A percentile compares a stretch with the other conserved stretches of the same genome.
Evolutionary conservation across 2,113 vertebrate genomes (phyloP).

Genomic region (Polyodon spathula): DNA sequence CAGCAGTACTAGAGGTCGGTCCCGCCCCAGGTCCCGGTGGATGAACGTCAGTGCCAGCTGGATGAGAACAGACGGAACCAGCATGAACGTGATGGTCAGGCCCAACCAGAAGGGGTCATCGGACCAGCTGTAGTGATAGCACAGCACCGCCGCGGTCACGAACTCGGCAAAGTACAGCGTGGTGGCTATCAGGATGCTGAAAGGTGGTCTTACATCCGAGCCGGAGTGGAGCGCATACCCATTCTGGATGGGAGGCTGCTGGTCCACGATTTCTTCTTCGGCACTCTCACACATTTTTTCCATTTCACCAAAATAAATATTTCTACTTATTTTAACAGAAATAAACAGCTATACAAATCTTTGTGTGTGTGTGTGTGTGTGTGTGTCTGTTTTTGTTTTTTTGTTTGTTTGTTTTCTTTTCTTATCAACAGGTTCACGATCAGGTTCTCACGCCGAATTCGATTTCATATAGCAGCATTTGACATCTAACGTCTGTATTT

Average conservation of each 20-base stretch:
- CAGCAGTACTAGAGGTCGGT: constrained; percentile 78
- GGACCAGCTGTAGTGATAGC: constrained; percentile 57
- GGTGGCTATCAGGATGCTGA: constrained; percentile 75
- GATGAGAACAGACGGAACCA: constrained; percentile 82
- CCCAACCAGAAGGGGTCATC: constrained; percentile 75
- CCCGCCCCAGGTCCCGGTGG: constrained; percentile 83
- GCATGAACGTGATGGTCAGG: constrained; percentile 75
- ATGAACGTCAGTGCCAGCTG: constrained; percentile 86
- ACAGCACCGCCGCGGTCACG: constrained; percentile 60
- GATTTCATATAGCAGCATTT: too few species aligned
- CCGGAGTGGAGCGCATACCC: constrained; percentile 42
- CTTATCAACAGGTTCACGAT: background rate
- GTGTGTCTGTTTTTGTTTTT: background rate
- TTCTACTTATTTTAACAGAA: background rate
- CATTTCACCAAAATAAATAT: constrained; percentile 25
- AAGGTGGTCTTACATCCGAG: constrained; percentile 51
- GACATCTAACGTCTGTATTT: too few species aligned
- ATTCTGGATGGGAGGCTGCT: constrained; percentile 21
- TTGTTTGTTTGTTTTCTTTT: background rate
- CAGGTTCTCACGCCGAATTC: background rate
- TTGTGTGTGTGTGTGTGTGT: constrained; percentile 5
- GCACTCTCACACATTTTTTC: constrained; percentile 43
- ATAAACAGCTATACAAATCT: background rate
- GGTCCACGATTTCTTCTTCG: constrained; percentile 43
- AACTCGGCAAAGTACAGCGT: constrained; percentile 79